Percentiles rank a stretch among this genome's conserved stretches.
These are phyloP conservation scores for Gambelia wislizenii DNA, from an alignment of 2,797 vertebrate genomes.

Conservation along the genomic window DNA sequence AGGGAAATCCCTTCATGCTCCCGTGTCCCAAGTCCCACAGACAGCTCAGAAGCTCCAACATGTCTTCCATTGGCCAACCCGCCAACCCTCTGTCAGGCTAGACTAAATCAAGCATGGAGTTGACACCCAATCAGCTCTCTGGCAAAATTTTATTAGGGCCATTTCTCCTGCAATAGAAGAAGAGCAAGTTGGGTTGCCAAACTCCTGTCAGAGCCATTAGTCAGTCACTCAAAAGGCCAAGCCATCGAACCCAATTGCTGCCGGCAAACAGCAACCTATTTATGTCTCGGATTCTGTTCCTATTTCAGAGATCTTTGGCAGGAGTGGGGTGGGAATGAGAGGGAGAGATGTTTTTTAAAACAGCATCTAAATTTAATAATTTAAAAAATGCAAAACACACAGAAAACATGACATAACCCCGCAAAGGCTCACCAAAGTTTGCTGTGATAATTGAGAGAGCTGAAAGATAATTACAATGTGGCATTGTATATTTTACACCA, in stretches of 20 bases:
- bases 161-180: neutral
- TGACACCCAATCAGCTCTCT: rapidly evolving
- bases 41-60: no score
- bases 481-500: no score
- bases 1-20: no score
- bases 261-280: neutral
- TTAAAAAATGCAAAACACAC: no score
- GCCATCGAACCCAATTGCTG: neutral
- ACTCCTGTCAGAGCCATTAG: neutral
- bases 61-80: no score
- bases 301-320: no score
- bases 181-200: neutral
- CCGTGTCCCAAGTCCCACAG: neutral
- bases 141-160: neutral
- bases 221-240: neutral
- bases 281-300: neutral
- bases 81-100: neutral
- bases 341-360: neutral
- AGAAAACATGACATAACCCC: no score
- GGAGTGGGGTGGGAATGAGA: neutral
- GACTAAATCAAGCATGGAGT: rapidly evolving
- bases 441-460: no score
- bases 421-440: no score
- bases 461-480: no score
- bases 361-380: no score